A percentile compares a stretch with the other conserved stretches of the same genome.
Conservation (phyloP, 2,113 vertebrate genomes). For the Cololabis saira region DNA sequence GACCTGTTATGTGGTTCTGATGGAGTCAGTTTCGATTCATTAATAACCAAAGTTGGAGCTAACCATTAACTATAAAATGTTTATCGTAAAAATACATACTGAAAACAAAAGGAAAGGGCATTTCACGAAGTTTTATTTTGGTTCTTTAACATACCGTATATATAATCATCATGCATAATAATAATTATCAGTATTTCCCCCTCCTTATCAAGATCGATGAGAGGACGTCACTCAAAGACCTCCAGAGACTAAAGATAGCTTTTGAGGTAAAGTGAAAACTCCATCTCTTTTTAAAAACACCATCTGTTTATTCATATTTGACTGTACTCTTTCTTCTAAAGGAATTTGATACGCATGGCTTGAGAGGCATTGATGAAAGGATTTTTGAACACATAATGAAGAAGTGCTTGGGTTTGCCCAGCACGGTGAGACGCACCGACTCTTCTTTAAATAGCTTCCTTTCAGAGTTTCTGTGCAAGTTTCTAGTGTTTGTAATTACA, state of each 20-base stretch:
- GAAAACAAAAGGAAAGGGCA: background rate
- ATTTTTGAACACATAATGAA: conserved; percentile 77
- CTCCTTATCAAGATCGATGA: conserved; percentile 72
- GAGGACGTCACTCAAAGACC: conserved; percentile 73
- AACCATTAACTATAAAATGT: no score
- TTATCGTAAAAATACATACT: conserved; percentile 11
- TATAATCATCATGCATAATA: background rate
- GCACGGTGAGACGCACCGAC: conserved; percentile 59
- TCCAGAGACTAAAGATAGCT: conserved; percentile 73
- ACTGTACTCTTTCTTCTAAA: conserved; percentile 38
- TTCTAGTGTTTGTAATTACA: background rate
- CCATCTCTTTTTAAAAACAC: background rate
- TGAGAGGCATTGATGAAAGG: conserved; percentile 63
- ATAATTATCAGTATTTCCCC: background rate
- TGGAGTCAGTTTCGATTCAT: conserved; percentile 19
- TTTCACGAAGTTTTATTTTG: conserved; percentile 1
- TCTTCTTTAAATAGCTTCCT: conserved; percentile 9
- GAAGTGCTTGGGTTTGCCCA: conserved; percentile 71
- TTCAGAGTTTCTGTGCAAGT: conserved; percentile 5
- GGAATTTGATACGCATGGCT: conserved; percentile 74
- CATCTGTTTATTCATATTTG: conserved; percentile 2
- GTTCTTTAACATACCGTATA: conserved; percentile 1
- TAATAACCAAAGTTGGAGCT: background rate
- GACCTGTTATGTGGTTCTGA: conserved; percentile 23
- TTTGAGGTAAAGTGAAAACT: conserved; percentile 77